Conservation (phyloP, 2,888 invertebrate genomes). For the Drosophila yooni region DNA sequence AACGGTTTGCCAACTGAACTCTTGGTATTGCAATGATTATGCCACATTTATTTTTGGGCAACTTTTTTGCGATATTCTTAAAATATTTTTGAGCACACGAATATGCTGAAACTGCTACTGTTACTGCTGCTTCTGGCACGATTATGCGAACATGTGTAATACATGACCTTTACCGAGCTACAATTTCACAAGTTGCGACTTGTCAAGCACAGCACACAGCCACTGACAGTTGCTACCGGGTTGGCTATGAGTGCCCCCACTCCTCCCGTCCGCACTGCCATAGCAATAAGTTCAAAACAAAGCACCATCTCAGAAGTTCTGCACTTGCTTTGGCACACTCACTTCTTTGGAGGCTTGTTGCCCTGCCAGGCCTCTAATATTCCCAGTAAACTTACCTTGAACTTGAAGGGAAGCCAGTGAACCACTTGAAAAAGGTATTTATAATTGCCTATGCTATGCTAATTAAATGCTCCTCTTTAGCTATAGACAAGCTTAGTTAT, state of each 20-base stretch:
- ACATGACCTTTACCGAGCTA: slow-evolving; percentile 4
- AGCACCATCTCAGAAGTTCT: background rate
- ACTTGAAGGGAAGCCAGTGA: background rate
- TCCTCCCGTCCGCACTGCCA: background rate
- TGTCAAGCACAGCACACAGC: slow-evolving; percentile 35
- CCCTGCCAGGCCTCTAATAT: background rate
- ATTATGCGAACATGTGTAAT: slow-evolving; percentile 32
- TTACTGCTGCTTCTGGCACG: slow-evolving; percentile 28
- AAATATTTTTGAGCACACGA: slow-evolving; percentile 27
- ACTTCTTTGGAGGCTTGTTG: background rate
- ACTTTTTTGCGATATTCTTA: slow-evolving; percentile 48
- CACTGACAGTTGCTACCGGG: slow-evolving; percentile 24
- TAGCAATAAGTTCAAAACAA: slow-evolving; percentile 29
- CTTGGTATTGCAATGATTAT: slow-evolving; percentile 36
- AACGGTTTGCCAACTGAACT: slow-evolving; percentile 3
- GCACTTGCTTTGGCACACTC: background rate
- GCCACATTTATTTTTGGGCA: slow-evolving; percentile 29
- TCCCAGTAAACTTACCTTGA: background rate
- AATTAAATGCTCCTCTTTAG: background rate
- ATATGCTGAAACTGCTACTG: slow-evolving; percentile 31
- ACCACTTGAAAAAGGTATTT: background rate
- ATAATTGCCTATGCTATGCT: background rate
- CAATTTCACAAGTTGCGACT: slow-evolving; percentile 4
- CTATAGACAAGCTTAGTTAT: background rate
- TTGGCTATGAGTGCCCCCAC: slow-evolving; percentile 15